Evolutionary conservation across 2,888 invertebrate genomes (phyloP).

Genomic region (Helleia helle): DNA sequence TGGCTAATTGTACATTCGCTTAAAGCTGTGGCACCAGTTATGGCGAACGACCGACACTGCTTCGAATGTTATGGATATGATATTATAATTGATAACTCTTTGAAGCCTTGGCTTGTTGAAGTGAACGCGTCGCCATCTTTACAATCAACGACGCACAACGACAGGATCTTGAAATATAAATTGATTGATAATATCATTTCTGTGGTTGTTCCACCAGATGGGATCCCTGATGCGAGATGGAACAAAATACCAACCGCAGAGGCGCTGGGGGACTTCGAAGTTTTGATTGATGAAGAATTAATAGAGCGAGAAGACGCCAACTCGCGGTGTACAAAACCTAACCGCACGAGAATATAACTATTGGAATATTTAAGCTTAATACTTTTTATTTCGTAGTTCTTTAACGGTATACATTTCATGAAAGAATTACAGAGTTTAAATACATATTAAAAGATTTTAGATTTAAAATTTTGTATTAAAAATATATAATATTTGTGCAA

Average conservation of each 20-base stretch:
- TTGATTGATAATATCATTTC: conserved; percentile 94
- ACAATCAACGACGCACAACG: conserved; percentile 94
- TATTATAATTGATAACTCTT: conserved; percentile 93
- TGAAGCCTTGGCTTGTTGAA: conserved; percentile 96
- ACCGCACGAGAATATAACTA: conserved; percentile 3
- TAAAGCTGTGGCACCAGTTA: conserved; percentile 94
- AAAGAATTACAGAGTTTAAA: no score
- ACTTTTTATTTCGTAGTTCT: conserved; percentile 41
- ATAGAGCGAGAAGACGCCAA: conserved; percentile 75
- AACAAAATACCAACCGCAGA: conserved; percentile 85
- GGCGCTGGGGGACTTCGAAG: conserved; percentile 86
- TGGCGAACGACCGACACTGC: conserved; percentile 95
- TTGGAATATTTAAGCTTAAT: background rate
- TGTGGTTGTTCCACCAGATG: conserved; percentile 90
- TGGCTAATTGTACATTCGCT: conserved; percentile 95
- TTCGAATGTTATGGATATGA: conserved; percentile 98
- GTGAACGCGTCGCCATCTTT: conserved; percentile 97
- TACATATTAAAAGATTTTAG: no score
- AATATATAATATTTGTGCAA: no score
- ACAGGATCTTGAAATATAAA: conserved; percentile 94
- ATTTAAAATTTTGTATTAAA: no score
- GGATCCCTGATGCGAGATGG: conserved; percentile 92
- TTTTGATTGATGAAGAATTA: conserved; percentile 88
- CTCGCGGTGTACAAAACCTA: conserved; percentile 17
- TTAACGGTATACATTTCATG: no score